Evolutionary conservation across 2,888 invertebrate species (phyloP).

Genomic region (Synergus umbraculus): DNA sequence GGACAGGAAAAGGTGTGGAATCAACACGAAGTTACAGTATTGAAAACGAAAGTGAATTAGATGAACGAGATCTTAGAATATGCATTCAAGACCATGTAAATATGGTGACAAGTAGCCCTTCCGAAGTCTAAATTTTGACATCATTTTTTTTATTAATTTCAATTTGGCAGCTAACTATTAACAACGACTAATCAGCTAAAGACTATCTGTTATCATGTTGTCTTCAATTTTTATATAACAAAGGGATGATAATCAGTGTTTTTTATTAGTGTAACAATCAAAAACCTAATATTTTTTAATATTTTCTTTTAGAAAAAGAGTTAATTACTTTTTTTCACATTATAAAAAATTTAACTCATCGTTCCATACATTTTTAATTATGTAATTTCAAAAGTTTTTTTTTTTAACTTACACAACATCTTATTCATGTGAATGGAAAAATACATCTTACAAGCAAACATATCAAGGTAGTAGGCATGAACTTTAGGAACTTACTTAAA

Average conservation of each 20-base stretch:
- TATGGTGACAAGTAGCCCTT: slow-evolving; percentile 53
- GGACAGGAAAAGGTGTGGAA: slow-evolving; percentile 71
- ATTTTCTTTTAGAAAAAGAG: neutral
- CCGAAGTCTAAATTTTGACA: slow-evolving; percentile 49
- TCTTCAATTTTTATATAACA: neutral
- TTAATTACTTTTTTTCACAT: slow-evolving; percentile 14
- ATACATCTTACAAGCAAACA: too few species aligned
- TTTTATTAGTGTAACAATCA: slow-evolving; percentile 15
- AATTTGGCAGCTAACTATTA: neutral
- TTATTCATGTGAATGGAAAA: too few species aligned
- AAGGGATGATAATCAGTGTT: slow-evolving; percentile 10
- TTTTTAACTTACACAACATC: too few species aligned
- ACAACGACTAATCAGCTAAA: neutral
- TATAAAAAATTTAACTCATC: too few species aligned
- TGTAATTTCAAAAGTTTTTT: too few species aligned
- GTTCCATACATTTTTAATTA: too few species aligned
- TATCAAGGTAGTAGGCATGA: too few species aligned
- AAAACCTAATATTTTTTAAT: too few species aligned
- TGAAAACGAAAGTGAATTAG: slow-evolving; percentile 79
- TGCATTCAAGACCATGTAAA: slow-evolving; percentile 73
- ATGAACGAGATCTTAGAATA: slow-evolving; percentile 77
- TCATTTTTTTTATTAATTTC: neutral
- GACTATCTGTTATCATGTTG: neutral
- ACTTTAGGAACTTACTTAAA: too few species aligned
- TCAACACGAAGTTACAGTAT: slow-evolving; percentile 74